Evolutionary conservation across 2,113 vertebrate species (phyloP).

Genomic region (Tupaia chinensis): DNA sequence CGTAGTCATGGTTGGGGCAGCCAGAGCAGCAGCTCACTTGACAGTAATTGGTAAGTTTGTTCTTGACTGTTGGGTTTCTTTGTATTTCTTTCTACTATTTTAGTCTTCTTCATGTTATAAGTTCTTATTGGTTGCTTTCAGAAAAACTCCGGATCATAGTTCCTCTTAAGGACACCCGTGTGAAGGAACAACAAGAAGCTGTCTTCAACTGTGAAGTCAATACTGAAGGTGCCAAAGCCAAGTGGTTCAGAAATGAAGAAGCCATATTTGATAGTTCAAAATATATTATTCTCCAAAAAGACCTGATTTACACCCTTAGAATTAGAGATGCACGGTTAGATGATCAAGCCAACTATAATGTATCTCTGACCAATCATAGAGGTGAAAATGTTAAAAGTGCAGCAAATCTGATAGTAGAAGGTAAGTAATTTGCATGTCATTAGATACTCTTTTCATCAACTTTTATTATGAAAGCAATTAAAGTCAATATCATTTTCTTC

Average conservation of each 20-base stretch:
- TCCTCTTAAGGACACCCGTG: slow-evolving; percentile 93
- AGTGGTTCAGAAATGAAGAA: slow-evolving; percentile 96
- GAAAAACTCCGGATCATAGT: slow-evolving; percentile 97
- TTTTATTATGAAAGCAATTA: slow-evolving; percentile 44
- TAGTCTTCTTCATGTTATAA: slow-evolving; percentile 25
- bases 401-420: slow-evolving; percentile 91
- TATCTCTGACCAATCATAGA: slow-evolving; percentile 93
- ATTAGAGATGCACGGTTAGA: slow-evolving; percentile 92
- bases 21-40: slow-evolving; percentile 93
- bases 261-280: slow-evolving; percentile 97
- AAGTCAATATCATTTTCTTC: slow-evolving; percentile 64
- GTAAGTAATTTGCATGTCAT: slow-evolving; percentile 83
- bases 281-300: slow-evolving; percentile 95
- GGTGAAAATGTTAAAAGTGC: slow-evolving; percentile 93
- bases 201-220: slow-evolving; percentile 98
- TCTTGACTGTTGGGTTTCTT: slow-evolving; percentile 24
- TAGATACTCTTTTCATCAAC: neutral
- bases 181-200: slow-evolving; percentile 94
- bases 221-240: slow-evolving; percentile 96
- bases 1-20: slow-evolving; percentile 90
- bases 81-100: neutral
- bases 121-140: slow-evolving; percentile 82
- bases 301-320: slow-evolving; percentile 95
- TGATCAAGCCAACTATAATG: slow-evolving; percentile 92
- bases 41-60: slow-evolving; percentile 92